These are phyloP conservation scores for Alviniconcha marisindica DNA, from an alignment of 1,140 invertebrate species.

Conservation along the genomic window DNA sequence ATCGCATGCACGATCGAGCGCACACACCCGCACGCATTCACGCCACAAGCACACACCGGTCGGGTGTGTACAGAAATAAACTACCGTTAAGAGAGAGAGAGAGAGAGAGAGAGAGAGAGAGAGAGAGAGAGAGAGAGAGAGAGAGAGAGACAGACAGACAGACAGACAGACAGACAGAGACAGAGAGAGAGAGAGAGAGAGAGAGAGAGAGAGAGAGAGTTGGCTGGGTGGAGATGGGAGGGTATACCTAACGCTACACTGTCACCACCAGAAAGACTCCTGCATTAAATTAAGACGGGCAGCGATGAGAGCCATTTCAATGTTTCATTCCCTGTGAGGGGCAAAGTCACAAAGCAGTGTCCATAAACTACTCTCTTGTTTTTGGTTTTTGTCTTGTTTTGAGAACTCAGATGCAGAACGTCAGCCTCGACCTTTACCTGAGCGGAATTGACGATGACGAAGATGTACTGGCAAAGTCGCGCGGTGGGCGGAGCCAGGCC, in stretches of 20 bases:
- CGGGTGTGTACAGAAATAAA: too few relatives aligned
- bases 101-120: conserved; percentile 11
- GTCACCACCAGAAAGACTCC: too few relatives aligned
- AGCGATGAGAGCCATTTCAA: too few relatives aligned
- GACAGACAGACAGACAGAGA: neutral
- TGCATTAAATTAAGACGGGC: too few relatives aligned
- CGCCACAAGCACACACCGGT: too few relatives aligned
- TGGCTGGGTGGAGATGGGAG: too few relatives aligned
- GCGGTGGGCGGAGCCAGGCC: conserved; percentile 43
- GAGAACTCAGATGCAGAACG: neutral
- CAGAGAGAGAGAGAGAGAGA: conserved; percentile 14
- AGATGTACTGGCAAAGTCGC: conserved; percentile 44
- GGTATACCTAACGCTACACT: too few relatives aligned
- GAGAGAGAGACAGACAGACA: neutral
- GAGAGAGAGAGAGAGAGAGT: conserved; percentile 3
- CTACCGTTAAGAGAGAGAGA: neutral
- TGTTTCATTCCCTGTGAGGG: too few relatives aligned
- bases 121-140: neutral
- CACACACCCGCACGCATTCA: too few relatives aligned
- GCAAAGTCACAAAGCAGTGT: too few relatives aligned
- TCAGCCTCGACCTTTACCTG: conserved; percentile 43
- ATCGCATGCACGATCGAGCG: too few relatives aligned
- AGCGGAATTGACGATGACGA: conserved; percentile 53
- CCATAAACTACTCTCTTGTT: too few relatives aligned
- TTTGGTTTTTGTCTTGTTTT: neutral